Evolutionary conservation across 30 jellyfish, hydroid and myxozoan species (phyloP).

Genomic region (Chrysaora quinquecirrha): DNA sequence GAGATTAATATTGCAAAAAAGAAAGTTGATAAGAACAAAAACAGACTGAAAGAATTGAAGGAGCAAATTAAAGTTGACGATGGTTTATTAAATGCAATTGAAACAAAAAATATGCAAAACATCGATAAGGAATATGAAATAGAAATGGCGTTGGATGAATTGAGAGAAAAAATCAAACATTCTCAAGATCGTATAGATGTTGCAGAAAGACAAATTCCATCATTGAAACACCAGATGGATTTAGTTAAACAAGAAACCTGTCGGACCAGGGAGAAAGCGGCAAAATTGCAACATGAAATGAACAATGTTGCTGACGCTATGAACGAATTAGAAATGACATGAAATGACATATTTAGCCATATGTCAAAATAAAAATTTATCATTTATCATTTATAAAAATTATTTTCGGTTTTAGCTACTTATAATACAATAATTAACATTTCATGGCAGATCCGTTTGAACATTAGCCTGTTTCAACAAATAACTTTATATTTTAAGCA

Average conservation of each 20-base stretch:
- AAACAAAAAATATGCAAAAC: background rate
- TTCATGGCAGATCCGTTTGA: no score
- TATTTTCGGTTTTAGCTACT: no score
- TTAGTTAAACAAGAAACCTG: slow-evolving; percentile 9
- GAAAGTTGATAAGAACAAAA: background rate
- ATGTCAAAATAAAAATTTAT: no score
- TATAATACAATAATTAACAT: no score
- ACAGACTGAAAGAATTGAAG: slow-evolving; percentile 8
- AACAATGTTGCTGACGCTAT: background rate
- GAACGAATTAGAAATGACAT: background rate
- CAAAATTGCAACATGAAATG: background rate
- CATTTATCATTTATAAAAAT: no score
- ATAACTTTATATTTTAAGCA: no score
- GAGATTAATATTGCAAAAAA: background rate
- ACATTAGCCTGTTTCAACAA: no score
- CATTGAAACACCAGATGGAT: slow-evolving; percentile 35
- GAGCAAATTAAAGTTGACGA: background rate
- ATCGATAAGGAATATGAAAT: slow-evolving; percentile 10
- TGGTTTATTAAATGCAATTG: background rate
- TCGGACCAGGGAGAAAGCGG: background rate
- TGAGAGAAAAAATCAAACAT: slow-evolving; percentile 22
- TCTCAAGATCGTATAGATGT: slow-evolving; percentile 5
- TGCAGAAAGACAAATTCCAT: slow-evolving; percentile 45
- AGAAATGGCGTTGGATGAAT: slow-evolving; percentile 27
- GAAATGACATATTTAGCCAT: no score